Evolutionary conservation across 92 coral and sea anemone genomes (phyloP), one percentile per base, ranked within the genome.

Genomic region (Epizoanthus ramosus): DNA sequence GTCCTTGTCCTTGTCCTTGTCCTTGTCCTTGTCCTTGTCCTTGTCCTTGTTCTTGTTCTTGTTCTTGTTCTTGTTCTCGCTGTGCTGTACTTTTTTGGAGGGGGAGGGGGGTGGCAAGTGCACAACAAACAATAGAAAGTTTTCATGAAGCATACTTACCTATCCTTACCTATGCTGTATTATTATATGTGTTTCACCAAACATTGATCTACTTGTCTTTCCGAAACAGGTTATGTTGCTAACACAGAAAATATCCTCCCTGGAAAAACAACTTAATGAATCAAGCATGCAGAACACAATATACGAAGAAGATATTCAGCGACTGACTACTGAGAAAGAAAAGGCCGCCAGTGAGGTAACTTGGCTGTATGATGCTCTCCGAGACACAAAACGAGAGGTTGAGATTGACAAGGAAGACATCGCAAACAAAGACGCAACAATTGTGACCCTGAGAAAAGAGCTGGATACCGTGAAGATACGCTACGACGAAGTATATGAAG

Each of bases 201-300:
- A 18, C 47, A n/a, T 1, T 41, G 0, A 18, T 58, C 54, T 57
- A 14, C 35, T 23, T 39, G 18, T 77, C 15, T 61, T 57, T 31
- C 41, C 57, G 33, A 25, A 56, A 39, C 61, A 77, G 82, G 87
- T 89, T 52, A 86, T 87, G 77, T 79, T 90, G n/a, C 56, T 97
- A 72, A 92, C 90, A 22, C 95, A 94, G 74, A 90, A 92, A 85
- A 75, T 91, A 52, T 89, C 79, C 8, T 88, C 91, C 71, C 90
- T 97, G 19, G 98, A 93, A 75, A 94, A 91, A 23, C 95, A 97
- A 70, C 89, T 89, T 33, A 92, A 95, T 74, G 89, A 87, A 22
- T 83, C 82, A 28, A 86, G 74, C 41, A 92, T 90, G 77, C 97
- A 97, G 79, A 92, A 87, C 64, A 63, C 95, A 56, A 92, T 90